A percentile compares a stretch with the other conserved stretches of the same genome.
Conservation (phyloP, 2,888 invertebrate genomes). For the Eupeodes luniger region DNA sequence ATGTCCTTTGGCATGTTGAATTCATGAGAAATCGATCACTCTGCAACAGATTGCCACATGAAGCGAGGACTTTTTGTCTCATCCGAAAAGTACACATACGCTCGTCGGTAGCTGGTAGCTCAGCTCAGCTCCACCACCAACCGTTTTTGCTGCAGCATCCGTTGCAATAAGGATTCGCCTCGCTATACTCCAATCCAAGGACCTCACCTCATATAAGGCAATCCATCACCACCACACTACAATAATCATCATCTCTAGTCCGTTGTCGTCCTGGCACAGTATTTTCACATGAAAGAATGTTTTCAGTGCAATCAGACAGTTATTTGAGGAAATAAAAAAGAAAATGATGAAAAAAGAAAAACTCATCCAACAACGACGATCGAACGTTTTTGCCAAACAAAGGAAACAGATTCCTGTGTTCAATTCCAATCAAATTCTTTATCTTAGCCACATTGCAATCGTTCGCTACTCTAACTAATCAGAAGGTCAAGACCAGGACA, state of each 20-base stretch:
- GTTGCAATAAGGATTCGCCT: neutral
- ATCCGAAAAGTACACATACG: constrained; percentile 18
- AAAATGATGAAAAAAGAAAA: constrained; percentile 2
- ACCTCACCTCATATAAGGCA: neutral
- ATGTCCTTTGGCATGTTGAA: constrained; percentile 37
- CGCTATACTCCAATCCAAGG: neutral
- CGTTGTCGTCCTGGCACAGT: constrained; percentile 35
- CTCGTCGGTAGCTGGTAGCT: neutral
- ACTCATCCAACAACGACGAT: neutral
- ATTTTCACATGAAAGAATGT: constrained; percentile 69
- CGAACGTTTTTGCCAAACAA: constrained; percentile 36
- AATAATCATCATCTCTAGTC: constrained; percentile 23
- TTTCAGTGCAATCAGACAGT: constrained; percentile 74
- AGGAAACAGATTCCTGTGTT: constrained; percentile 58
- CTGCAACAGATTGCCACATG: constrained; percentile 63
- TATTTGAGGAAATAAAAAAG: constrained; percentile 61
- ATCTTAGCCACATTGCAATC: constrained; percentile 70
- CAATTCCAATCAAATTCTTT: constrained; percentile 74
- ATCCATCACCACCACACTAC: constrained; percentile 20
- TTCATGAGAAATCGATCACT: constrained; percentile 53
- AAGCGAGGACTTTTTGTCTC: constrained; percentile 24
- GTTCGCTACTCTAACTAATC: constrained; percentile 64
- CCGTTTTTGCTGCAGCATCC: constrained; percentile 16
- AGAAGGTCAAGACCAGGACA: constrained; percentile 48
- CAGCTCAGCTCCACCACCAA: neutral